These are phyloP conservation scores for Neolamprologus caudopunctatus DNA, from an alignment of 2,113 vertebrate genomes.

Conservation along the genomic window DNA sequence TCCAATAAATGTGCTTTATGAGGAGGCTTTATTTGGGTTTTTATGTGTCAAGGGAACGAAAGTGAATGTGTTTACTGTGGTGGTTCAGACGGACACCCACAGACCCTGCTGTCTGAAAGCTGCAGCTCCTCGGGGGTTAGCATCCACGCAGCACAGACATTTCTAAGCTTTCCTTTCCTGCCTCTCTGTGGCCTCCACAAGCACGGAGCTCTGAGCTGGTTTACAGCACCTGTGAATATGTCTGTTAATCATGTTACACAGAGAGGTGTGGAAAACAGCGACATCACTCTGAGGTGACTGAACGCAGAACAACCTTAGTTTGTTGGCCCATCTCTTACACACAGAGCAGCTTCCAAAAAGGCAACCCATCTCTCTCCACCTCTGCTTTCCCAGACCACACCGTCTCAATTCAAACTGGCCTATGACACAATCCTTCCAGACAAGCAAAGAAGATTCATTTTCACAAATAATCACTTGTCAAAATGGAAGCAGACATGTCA, in stretches of 20 bases:
- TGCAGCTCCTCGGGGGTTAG: neutral
- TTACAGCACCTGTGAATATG: neutral
- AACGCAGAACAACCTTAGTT: neutral
- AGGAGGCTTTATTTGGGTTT: neutral
- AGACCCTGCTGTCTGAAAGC: neutral
- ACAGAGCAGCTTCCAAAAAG: neutral
- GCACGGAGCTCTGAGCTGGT: neutral
- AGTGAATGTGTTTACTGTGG: neutral
- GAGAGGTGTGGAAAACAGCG: neutral
- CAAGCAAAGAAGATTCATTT: neutral
- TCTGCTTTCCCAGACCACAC: neutral
- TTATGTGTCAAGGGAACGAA: neutral
- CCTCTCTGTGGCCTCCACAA: neutral
- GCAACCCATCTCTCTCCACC: neutral
- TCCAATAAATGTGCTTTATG: neutral
- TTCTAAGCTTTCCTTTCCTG: neutral
- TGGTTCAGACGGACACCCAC: neutral
- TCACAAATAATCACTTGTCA: neutral
- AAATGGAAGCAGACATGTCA: neutral
- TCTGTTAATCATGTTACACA: neutral
- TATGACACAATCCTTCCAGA: neutral
- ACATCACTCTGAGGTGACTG: neutral
- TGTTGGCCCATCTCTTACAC: neutral
- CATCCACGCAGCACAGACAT: neutral
- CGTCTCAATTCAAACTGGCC: neutral